These are phyloP conservation scores for Notoglanidium macrostoma DNA, from an alignment of 2,797 vertebrate species.

Conservation along the genomic window DNA sequence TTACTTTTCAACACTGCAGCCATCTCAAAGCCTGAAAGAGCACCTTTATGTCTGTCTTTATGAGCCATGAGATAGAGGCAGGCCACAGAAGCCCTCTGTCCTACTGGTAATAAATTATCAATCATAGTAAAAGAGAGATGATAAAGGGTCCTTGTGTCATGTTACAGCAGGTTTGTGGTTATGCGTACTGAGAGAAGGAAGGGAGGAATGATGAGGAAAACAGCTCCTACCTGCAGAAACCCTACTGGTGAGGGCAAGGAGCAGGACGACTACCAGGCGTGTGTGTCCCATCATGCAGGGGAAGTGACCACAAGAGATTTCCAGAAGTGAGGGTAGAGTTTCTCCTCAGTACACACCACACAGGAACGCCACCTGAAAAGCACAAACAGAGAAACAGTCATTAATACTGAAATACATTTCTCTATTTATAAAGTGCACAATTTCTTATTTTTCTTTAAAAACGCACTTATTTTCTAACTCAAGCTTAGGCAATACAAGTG, in stretches of 20 bases:
- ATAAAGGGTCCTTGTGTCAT: slow-evolving; percentile 29
- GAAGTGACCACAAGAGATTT: slow-evolving; percentile 20
- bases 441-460: neutral
- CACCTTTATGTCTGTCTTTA: slow-evolving; percentile 25
- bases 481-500: neutral
- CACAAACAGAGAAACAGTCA: slow-evolving; percentile 55
- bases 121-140: slow-evolving; percentile 14
- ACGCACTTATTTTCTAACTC: neutral
- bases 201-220: slow-evolving; percentile 24
- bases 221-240: slow-evolving; percentile 72
- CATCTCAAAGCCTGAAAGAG: neutral
- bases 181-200: slow-evolving; percentile 4
- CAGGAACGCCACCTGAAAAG: slow-evolving; percentile 22
- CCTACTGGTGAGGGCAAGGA: slow-evolving; percentile 66
- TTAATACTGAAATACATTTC: neutral
- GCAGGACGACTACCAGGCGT: slow-evolving; percentile 53
- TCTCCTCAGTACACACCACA: slow-evolving; percentile 24
- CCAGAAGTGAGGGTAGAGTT: neutral
- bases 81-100: slow-evolving; percentile 12
- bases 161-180: slow-evolving; percentile 32
- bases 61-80: slow-evolving; percentile 16
- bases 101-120: slow-evolving; percentile 30
- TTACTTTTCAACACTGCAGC: slow-evolving; percentile 2
- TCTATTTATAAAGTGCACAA: neutral
- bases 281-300: slow-evolving; percentile 62